These are phyloP conservation scores for Etheostoma cragini DNA, from an alignment of 2,113 vertebrate species.

Conservation along the genomic window DNA sequence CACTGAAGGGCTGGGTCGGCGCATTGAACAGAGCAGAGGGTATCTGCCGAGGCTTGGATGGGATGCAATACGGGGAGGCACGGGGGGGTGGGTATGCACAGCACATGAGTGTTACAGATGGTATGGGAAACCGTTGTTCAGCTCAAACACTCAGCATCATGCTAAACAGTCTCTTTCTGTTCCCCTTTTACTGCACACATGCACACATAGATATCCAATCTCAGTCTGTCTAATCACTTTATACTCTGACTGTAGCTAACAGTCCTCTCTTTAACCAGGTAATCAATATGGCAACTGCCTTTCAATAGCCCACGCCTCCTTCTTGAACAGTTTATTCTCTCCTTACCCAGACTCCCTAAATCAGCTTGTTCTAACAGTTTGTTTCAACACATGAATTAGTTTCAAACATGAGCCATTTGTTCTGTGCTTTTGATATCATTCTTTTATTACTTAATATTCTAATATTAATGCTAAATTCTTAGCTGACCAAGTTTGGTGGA, in stretches of 20 bases:
- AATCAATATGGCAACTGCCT: slow-evolving; percentile 83
- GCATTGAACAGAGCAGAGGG: slow-evolving; percentile 42
- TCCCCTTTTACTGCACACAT: slow-evolving; percentile 33
- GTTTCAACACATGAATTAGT: too few species aligned
- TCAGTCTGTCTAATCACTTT: slow-evolving; percentile 84
- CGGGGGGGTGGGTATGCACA: background rate
- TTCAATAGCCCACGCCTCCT: slow-evolving; percentile 60
- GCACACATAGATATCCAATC: slow-evolving; percentile 67
- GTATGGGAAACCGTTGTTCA: slow-evolving; percentile 22
- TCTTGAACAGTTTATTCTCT: slow-evolving; percentile 70
- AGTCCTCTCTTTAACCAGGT: slow-evolving; percentile 86
- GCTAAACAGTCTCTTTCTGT: slow-evolving; percentile 31
- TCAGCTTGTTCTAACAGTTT: background rate
- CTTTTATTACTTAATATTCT: background rate
- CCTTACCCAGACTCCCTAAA: background rate
- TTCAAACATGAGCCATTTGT: background rate
- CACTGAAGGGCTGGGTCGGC: slow-evolving; percentile 63
- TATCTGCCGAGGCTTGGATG: slow-evolving; percentile 42
- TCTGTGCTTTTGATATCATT: background rate
- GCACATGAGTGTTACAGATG: slow-evolving; percentile 3
- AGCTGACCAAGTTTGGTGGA: background rate
- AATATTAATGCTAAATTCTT: background rate
- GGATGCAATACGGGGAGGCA: slow-evolving; percentile 13
- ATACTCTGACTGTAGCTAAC: slow-evolving; percentile 84
- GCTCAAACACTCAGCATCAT: slow-evolving; percentile 28